These are phyloP conservation scores for Turritopsis rubra DNA, from an alignment of 30 jellyfish, hydroid and myxozoan species.

Conservation along the genomic window DNA sequence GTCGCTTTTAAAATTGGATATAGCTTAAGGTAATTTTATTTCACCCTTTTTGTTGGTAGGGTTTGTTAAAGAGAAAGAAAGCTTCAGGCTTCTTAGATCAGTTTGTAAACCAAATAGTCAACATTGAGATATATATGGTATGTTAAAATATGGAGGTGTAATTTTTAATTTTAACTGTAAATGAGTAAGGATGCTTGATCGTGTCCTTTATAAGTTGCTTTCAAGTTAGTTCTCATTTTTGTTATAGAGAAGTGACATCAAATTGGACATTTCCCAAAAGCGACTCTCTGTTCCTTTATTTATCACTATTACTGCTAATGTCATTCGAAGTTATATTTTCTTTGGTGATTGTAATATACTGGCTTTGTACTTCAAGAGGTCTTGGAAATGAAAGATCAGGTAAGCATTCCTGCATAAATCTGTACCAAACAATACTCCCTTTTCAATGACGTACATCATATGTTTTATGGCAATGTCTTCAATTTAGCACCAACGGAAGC, in stretches of 20 bases:
- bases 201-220: too few species aligned
- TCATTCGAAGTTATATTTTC: background rate
- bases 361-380: background rate
- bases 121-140: too few species aligned
- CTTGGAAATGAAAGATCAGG: background rate
- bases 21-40: background rate
- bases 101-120: too few species aligned
- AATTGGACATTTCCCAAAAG: background rate
- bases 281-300: background rate
- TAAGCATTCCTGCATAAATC: background rate
- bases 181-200: too few species aligned
- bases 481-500: background rate
- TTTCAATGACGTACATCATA: background rate
- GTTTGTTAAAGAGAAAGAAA: background rate
- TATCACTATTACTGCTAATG: background rate
- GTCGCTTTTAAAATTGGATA: background rate
- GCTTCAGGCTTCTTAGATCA: too few species aligned
- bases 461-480: background rate
- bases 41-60: background rate
- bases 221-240: too few species aligned
- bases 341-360: background rate
- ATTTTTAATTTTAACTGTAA: too few species aligned
- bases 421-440: too few species aligned
- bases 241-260: background rate
- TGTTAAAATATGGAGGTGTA: too few species aligned